Evolutionary conservation across 2,888 invertebrate species (phyloP).

Genomic region (Epinotia brunnichana): DNA sequence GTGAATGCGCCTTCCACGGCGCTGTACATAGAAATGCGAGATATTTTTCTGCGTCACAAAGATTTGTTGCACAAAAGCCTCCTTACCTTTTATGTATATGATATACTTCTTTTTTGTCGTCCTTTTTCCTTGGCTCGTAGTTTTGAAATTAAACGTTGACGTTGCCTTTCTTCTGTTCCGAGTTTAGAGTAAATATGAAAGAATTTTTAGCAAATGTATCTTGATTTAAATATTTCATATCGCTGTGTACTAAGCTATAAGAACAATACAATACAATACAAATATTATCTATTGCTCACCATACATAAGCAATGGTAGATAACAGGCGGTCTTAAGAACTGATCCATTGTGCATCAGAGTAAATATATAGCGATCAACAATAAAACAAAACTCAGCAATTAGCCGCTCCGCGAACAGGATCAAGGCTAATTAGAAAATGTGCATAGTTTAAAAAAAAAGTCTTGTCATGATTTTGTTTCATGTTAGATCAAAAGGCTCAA

Average conservation of each 20-base stretch:
- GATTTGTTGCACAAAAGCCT: constrained; percentile 43
- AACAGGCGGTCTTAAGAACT: too few species aligned
- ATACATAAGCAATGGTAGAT: too few species aligned
- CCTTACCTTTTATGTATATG: constrained; percentile 31
- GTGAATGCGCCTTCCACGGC: constrained; percentile 31
- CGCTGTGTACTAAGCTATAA: neutral
- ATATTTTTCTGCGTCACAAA: constrained; percentile 44
- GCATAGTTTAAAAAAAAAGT: neutral
- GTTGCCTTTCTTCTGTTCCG: constrained; percentile 11
- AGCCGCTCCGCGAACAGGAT: neutral
- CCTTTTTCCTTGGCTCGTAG: constrained; percentile 6
- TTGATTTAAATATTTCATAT: neutral
- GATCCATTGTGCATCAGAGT: neutral
- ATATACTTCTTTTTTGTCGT: constrained; percentile 23
- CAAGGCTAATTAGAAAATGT: neutral
- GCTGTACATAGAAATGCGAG: constrained; percentile 42
- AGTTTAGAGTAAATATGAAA: constrained; percentile 12
- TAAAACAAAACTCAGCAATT: neutral
- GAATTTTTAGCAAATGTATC: neutral
- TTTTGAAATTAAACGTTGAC: constrained; percentile 21
- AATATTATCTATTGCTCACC: too few species aligned
- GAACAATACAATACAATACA: too few species aligned
- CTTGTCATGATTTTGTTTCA: constrained; percentile 44
- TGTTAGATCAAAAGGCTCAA: constrained; percentile 48
- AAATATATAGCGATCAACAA: neutral